Base-by-base conservation (phyloP, 1,140 invertebrate genomes). In the Pteromalus puparum region DNA sequence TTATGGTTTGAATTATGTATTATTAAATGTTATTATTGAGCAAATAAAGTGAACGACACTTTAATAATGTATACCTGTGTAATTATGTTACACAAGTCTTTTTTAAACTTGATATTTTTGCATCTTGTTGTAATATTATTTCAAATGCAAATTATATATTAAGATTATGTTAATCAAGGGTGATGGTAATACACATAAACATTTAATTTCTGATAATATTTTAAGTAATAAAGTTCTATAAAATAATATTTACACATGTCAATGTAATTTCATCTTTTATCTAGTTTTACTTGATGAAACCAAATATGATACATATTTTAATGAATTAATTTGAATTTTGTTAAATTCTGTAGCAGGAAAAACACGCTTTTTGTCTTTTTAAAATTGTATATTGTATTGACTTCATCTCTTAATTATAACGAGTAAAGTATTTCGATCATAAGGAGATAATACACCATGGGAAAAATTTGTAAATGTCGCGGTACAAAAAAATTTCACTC, bases 11-110 rank as follows among this genome's bases (percentile, higher is more conserved):
- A 93, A 92, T 92, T 92, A 91, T 93, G 92, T 92, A 92, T 91
- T 93, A 93, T 92, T 92, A 89, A 91, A 92, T 93, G 91, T 92
- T 93, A 92, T 88, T 90, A 93, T 91, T 93, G 91, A 93, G 90
- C 90, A 89, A 92, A 92, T 92, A 92, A 93, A 93, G 91, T 93
- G 90, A 92, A 87, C 87, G 88, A 92, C 91, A 92, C 91, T 92
- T 92, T 92, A 90, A 85, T 86, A 83, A n/a, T n/a, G n/a, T 84
- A 84, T 83, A 78, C 88, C 85, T 90, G 86, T 89, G 87, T 89
- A 90, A 87, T 89, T 87, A 88, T 87, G 83, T 75, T 73, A 76
- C 87, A 78, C 88, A 84, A 89, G 87, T 74, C 82, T 88, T 81
- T 88, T 78, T 28, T 83, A 87, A 87, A 86, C 82, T 87, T 84